Conservation (phyloP, 2,113 vertebrate genomes). For the Uropsilus gracilis region DNA sequence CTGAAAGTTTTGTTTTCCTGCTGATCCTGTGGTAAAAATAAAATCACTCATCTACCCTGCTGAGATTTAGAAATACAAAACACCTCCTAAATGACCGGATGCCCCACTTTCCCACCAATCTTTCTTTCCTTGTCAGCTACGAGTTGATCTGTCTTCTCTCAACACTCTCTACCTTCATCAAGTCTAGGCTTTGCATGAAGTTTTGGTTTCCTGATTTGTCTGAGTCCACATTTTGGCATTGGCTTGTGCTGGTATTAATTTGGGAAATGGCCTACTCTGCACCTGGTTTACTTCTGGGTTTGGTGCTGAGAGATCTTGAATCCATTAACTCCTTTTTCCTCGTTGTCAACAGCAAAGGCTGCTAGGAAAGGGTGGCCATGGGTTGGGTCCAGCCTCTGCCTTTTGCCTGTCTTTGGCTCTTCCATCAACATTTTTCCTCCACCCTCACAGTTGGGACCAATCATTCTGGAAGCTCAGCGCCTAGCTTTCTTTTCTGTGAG, state of each 20-base stretch:
- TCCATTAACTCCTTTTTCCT: background rate
- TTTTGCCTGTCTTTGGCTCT: background rate
- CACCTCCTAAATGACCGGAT: background rate
- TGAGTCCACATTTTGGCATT: background rate
- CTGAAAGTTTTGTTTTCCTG: background rate
- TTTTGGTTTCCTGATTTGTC: background rate
- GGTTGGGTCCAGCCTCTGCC: background rate
- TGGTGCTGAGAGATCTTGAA: background rate
- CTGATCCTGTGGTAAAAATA: background rate
- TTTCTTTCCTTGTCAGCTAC: background rate
- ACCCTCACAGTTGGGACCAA: background rate
- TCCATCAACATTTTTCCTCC: accelerated
- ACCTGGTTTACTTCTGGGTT: background rate
- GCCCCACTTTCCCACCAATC: background rate
- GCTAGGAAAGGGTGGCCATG: background rate
- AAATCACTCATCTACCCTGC: background rate
- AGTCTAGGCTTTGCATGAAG: background rate
- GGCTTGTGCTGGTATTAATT: background rate
- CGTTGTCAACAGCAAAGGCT: background rate
- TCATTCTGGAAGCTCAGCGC: background rate
- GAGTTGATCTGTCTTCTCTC: background rate
- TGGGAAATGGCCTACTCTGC: background rate
- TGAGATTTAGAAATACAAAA: background rate
- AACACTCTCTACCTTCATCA: background rate
- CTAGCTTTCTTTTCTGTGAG: background rate